Evolutionary conservation across 2,113 vertebrate species (phyloP).

Genomic region (Tichodroma muraria): DNA sequence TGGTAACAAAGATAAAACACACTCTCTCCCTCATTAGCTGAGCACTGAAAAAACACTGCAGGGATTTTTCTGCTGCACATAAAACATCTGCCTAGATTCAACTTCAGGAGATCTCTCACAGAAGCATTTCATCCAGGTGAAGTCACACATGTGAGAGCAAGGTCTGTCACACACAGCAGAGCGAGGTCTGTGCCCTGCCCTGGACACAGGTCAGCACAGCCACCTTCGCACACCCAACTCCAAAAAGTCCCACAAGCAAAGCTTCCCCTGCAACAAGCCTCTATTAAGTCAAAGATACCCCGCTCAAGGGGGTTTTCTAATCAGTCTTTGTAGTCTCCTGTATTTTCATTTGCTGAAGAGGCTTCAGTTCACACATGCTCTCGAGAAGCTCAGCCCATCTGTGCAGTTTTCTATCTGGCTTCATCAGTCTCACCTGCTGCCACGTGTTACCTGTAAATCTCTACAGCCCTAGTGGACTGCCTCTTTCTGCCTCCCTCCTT

Average conservation of each 20-base stretch:
- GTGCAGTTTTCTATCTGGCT: background rate
- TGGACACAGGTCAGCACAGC: background rate
- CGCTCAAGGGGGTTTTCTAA: background rate
- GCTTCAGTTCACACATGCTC: background rate
- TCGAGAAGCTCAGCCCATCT: background rate
- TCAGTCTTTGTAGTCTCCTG: background rate
- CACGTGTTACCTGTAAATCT: background rate
- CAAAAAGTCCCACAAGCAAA: background rate
- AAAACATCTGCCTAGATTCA: slow-evolving; percentile 27
- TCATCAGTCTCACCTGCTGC: background rate
- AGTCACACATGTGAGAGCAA: background rate
- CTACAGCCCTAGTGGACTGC: background rate
- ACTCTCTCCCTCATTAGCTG: slow-evolving; percentile 57
- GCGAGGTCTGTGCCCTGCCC: background rate
- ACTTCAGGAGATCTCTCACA: background rate
- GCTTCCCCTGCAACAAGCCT: background rate
- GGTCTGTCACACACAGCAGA: background rate
- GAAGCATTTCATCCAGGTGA: background rate
- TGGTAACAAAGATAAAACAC: slow-evolving; percentile 54
- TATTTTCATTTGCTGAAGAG: background rate
- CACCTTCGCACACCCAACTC: background rate
- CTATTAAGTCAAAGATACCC: background rate
- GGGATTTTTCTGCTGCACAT: slow-evolving; percentile 1
- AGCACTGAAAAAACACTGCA: slow-evolving; percentile 43
- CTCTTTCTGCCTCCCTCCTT: background rate